Conservation (phyloP, 2,113 vertebrate species). For the Xyliphius kryptos region DNA sequence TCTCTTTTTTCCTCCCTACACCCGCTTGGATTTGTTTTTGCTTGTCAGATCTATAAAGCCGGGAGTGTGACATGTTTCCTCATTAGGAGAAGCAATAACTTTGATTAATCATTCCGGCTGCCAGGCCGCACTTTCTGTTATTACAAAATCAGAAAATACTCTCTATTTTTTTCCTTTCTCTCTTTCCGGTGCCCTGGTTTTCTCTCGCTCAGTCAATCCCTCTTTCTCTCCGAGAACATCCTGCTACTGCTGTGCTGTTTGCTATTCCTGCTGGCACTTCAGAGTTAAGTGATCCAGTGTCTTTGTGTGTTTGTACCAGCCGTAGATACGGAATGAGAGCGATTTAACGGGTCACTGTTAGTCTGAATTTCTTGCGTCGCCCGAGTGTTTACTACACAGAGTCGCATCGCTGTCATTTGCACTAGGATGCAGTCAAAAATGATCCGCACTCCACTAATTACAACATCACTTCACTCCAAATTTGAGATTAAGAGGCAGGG, state of each 20-base stretch:
- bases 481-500: too few relatives aligned
- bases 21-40: conserved; percentile 53
- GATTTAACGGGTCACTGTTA: too few relatives aligned
- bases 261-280: conserved; percentile 34
- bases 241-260: conserved; percentile 46
- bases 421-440: too few relatives aligned
- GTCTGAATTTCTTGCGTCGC: too few relatives aligned
- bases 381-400: too few relatives aligned
- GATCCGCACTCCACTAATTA: too few relatives aligned
- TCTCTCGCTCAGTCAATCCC: conserved; percentile 51
- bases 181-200: conserved; percentile 74
- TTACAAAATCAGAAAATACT: too few relatives aligned
- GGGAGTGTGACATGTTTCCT: conserved; percentile 67
- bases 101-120: conserved; percentile 71
- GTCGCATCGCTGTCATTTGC: too few relatives aligned
- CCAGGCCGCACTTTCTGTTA: conserved; percentile 64
- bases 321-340: too few relatives aligned
- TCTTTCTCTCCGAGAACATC: conserved; percentile 45
- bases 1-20: background rate
- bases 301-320: background rate
- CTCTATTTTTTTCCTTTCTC: too few relatives aligned
- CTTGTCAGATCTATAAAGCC: conserved; percentile 43
- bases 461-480: too few relatives aligned
- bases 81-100: conserved; percentile 69
- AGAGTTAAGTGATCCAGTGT: conserved; percentile 24